A percentile compares a stretch with the other conserved stretches of the same genome.
Conservation (phyloP, 2,113 vertebrate species). For the Poecilia latipinna region DNA sequence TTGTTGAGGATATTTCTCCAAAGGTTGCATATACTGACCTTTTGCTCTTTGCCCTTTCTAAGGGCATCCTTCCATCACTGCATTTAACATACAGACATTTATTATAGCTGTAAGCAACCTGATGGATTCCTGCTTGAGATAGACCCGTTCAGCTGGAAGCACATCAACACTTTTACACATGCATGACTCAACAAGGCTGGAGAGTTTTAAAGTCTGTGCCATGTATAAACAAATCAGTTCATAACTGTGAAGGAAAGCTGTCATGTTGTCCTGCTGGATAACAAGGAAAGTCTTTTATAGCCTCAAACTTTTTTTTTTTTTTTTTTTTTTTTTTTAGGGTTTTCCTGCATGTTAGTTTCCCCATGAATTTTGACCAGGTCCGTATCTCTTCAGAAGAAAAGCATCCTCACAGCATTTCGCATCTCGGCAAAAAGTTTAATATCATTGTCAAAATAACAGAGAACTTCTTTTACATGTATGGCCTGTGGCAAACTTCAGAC, state of each 20-base stretch:
- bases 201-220: too few relatives aligned
- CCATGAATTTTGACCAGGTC: too few relatives aligned
- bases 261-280: too few relatives aligned
- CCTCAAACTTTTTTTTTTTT: too few relatives aligned
- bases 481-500: neutral
- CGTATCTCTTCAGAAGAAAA: too few relatives aligned
- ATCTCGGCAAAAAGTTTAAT: neutral
- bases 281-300: too few relatives aligned
- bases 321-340: too few relatives aligned
- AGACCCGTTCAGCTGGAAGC: slow-evolving; percentile 40
- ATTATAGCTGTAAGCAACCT: slow-evolving; percentile 16
- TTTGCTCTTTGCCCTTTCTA: slow-evolving; percentile 35
- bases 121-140: slow-evolving; percentile 36
- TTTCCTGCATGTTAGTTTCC: too few relatives aligned
- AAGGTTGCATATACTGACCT: slow-evolving; percentile 35
- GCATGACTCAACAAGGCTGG: slow-evolving; percentile 26
- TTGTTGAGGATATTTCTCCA: slow-evolving; percentile 17
- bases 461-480: neutral
- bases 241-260: too few relatives aligned
- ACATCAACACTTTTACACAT: slow-evolving; percentile 46
- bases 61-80: slow-evolving; percentile 41
- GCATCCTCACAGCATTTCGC: neutral
- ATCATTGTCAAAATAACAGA: neutral
- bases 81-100: slow-evolving; percentile 17
- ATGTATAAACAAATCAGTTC: too few relatives aligned